Evolutionary conservation across 2,113 vertebrate genomes (phyloP), one percentile per base, ranked within the genome.

Genomic region (Alosa alosa): DNA sequence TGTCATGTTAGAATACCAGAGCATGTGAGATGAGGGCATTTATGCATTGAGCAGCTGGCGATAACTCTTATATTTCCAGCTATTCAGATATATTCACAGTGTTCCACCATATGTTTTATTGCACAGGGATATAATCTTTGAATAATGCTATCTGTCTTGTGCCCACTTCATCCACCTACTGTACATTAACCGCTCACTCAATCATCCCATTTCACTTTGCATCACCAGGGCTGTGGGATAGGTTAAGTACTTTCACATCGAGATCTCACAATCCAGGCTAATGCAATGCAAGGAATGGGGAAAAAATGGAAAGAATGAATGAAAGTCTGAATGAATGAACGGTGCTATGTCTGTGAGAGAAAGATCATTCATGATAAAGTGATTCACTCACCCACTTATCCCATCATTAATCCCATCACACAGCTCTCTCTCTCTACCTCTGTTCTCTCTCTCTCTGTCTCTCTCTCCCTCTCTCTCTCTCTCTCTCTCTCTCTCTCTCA

Each of bases 331-430:
- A 25, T 25, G 64, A 68, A 10, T 68, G 64, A 68, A 13, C 1
- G 64, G 64, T 11, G 7, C 9, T 31, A 6, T 11, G 64, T 6
- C 7, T 31, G 64, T 4, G 31, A 68, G 64, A 31, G 64, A 20
- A 57, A 68, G 20, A 20, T 60, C 55, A 60, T 60, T 55, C 52
- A 55, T 55, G 52, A 55, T 55, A 55, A 18, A 68, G 31, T 25
- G 8, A 25, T 25, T 6, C 64, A 31, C n/a, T 68, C 6, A 68
- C 31, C 64, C 64, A 6, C 64, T 68, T 31, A 68, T 68, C 25
- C 64, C 64, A 68, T 60, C 64, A 68, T 68, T 31, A 25, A 31
- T 68, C 64, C 64, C 64, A 68, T 31, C 64, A 68, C 64, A 68
- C n/a, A 31, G n/a, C 6, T 68, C 64, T 31, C 25, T 68, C 47